A percentile compares a stretch with the other conserved stretches of the same genome.
These are phyloP conservation scores for Eudorcas thomsonii DNA, from an alignment of 2,113 vertebrate genomes.

Conservation along the genomic window DNA sequence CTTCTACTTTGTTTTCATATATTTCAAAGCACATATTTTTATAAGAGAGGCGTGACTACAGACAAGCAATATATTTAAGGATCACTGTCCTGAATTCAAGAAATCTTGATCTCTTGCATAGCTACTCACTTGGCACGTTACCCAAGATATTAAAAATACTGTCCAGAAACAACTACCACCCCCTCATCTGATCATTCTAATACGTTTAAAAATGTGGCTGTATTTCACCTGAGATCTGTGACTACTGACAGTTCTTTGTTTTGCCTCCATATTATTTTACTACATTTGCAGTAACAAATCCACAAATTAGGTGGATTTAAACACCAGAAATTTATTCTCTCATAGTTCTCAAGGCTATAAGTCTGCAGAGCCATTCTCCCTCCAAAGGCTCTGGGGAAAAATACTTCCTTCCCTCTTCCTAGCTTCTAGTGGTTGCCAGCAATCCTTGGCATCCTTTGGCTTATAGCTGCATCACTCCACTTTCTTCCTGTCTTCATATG, in stretches of 20 bases:
- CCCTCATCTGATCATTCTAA: not conserved
- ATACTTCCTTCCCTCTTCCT: not conserved
- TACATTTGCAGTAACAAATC: not conserved
- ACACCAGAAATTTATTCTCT: not conserved
- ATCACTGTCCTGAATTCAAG: not conserved
- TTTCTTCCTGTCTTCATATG: not conserved
- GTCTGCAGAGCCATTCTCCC: not conserved
- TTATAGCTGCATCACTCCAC: not conserved
- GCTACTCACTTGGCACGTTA: conserved; percentile 35
- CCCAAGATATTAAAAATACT: not conserved
- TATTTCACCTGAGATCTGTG: not conserved
- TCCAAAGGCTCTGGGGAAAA: not conserved
- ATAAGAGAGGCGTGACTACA: not conserved
- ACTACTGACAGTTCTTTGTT: not conserved
- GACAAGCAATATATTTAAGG: not conserved
- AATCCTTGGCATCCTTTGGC: not conserved
- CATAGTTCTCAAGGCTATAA: not conserved
- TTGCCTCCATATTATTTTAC: not conserved
- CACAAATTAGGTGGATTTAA: not conserved
- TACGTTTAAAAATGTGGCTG: not conserved
- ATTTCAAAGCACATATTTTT: not conserved
- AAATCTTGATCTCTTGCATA: conserved; percentile 55
- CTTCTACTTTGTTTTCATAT: not conserved
- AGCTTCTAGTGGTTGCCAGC: not conserved
- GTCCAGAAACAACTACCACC: not conserved